phyloP scores from a whole-genome alignment of 2,888 invertebrate genomes.

The Masnerella sp. region DNA sequence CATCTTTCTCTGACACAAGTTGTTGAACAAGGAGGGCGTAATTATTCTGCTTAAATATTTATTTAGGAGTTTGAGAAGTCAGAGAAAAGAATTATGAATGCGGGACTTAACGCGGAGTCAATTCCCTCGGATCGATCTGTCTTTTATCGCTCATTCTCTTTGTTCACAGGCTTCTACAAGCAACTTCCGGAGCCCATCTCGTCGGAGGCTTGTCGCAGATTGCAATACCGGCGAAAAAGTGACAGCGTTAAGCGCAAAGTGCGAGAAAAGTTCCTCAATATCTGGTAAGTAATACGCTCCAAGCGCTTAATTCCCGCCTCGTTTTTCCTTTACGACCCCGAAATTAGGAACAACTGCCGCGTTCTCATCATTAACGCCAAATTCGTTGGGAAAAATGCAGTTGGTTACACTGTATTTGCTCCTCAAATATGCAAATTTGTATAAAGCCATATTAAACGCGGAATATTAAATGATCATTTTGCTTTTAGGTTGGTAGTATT shows the following conservation, averaged over 20 bases:
- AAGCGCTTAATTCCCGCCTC: not conserved
- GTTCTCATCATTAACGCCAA: no score
- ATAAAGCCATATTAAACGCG: no score
- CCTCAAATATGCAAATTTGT: no score
- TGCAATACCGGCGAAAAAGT: conserved; percentile 81
- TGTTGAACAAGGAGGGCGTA: not conserved
- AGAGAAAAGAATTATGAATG: conserved; percentile 4
- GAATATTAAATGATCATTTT: no score
- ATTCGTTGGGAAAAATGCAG: no score
- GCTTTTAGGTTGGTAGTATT: no score
- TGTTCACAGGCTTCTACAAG: conserved; percentile 81
- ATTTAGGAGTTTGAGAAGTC: no score
- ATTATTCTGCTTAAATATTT: no score
- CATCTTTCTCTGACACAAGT: not conserved
- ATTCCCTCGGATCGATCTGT: conserved; percentile 30
- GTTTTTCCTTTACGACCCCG: no score
- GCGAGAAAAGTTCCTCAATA: conserved; percentile 81
- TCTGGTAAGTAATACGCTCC: conserved; percentile 79
- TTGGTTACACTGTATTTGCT: no score
- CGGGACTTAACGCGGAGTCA: no score
- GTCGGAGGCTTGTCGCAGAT: conserved; percentile 79
- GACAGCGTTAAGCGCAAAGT: conserved; percentile 81
- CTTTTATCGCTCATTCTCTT: conserved; percentile 43
- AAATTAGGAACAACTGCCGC: no score
- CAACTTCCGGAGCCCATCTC: conserved; percentile 81